Evolutionary conservation across 2,113 vertebrate species (phyloP), one percentile per base, ranked within the genome.

Genomic region (Alectura lathami): DNA sequence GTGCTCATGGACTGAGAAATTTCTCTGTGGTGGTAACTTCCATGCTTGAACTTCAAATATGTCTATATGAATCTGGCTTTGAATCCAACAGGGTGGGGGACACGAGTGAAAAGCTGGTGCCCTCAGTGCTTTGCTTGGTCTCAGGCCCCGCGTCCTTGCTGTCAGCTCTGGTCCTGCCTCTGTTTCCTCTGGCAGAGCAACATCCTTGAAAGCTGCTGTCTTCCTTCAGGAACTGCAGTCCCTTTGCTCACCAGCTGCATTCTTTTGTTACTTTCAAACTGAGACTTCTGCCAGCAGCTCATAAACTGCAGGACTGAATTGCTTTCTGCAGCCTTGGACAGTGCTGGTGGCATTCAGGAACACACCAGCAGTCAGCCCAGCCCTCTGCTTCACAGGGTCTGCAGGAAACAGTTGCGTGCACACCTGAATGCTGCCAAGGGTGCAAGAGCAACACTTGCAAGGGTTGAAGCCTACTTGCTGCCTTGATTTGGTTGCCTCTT

Each of bases 381-480:
- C 81, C 40, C 10, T n/a, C 67, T 83, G 45, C 68, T 63, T 24
- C 6, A 1, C 23, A 26, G 54, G 59, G 16, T 59, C 26, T 40
- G 38, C 6, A 23, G 36, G 67, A 66, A 73, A 36, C 26, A 63
- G 54, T 1, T 0, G 0, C 21, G 43, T 32, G 48, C 53, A 21
- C 47, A 13, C 21, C 3, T 8, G 23, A 38, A 23, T 15, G 0
- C 29, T 24, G 10, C 7, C 50, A 16, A 64, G 18, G 26, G 8
- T 13, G 42, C 67, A 73, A 77, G 66, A 70, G 13, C 51, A 64
- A 6, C 4, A 2, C 32, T 72, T 83, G 54, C 26, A 30, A 20
- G 32, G 62, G 38, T 23, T 69, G 74, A 36, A 47, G 22, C 30
- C 9, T 53, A 32, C 24, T 59, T 68, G 29, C 48, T 91, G 15